Conservation (phyloP, 2,888 invertebrate species). For the Pterostichus madidus region DNA sequence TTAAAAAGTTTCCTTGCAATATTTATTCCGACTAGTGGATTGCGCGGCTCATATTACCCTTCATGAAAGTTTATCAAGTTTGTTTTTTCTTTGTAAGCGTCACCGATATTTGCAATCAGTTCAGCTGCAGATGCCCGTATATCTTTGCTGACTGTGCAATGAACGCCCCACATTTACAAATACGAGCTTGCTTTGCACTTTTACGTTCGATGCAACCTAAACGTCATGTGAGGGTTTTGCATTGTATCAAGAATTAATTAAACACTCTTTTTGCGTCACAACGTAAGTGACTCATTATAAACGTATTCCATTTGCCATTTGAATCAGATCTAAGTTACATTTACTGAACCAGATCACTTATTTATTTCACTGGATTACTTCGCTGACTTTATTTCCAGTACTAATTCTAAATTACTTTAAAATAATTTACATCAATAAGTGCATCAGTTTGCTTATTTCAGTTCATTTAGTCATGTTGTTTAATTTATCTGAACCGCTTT, state of each 20-base stretch:
- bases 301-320: too few relatives aligned
- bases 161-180: slow-evolving; percentile 21
- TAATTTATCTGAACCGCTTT: too few relatives aligned
- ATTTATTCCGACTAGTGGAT: slow-evolving; percentile 40
- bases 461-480: too few relatives aligned
- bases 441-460: too few relatives aligned
- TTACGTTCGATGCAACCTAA: slow-evolving; percentile 28
- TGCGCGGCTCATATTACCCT: slow-evolving; percentile 46
- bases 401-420: too few relatives aligned
- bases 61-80: slow-evolving; percentile 39
- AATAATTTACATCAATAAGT: too few relatives aligned
- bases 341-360: too few relatives aligned
- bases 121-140: slow-evolving; percentile 26
- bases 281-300: too few relatives aligned
- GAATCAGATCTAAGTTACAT: too few relatives aligned
- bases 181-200: slow-evolving; percentile 32
- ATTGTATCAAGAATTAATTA: slow-evolving; percentile 25
- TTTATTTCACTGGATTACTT: too few relatives aligned
- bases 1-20: slow-evolving; percentile 31
- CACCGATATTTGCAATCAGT: slow-evolving; percentile 35
- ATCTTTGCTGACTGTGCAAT: slow-evolving; percentile 45
- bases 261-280: background rate
- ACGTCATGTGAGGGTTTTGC: background rate
- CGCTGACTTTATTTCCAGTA: too few relatives aligned
- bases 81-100: slow-evolving; percentile 22